phyloP scores from a whole-genome alignment of 2,797 vertebrate genomes.

The Acanthurus lineatus region DNA sequence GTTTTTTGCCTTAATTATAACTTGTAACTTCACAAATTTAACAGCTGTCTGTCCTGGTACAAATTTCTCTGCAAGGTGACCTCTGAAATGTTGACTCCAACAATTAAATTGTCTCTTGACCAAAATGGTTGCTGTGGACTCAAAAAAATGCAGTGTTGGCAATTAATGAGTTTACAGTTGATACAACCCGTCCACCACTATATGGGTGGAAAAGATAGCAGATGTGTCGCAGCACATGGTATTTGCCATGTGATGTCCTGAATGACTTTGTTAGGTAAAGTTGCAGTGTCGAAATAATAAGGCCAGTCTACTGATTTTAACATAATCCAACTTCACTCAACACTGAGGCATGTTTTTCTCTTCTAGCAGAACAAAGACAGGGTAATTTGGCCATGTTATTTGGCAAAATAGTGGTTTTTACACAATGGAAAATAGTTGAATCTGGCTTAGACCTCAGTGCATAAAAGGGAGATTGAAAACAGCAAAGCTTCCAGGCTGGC shows the following conservation, averaged over 20 bases:
- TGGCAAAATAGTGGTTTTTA: conserved; percentile 18
- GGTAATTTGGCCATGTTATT: conserved; percentile 24
- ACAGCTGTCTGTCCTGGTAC: not conserved
- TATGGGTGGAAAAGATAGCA: conserved; percentile 66
- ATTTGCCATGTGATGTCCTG: conserved; percentile 11
- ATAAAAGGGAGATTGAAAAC: conserved; percentile 39
- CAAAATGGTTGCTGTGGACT: conserved; percentile 43
- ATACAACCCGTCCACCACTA: conserved; percentile 51
- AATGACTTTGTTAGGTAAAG: conserved; percentile 2
- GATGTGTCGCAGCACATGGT: not conserved
- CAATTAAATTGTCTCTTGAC: conserved; percentile 23
- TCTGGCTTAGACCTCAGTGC: not conserved
- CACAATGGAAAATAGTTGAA: conserved; percentile 21
- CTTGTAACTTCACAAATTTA: not conserved
- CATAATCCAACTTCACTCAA: conserved; percentile 25
- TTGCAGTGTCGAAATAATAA: not conserved
- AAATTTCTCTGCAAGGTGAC: conserved; percentile 58
- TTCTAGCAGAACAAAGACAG: conserved; percentile 20
- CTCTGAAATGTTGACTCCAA: conserved; percentile 52
- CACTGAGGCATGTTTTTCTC: conserved; percentile 27
- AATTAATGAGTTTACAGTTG: conserved; percentile 68
- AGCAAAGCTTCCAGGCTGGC: not conserved
- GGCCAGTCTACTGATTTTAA: conserved; percentile 2
- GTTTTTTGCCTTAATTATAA: not conserved
- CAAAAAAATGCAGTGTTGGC: conserved; percentile 62